A percentile compares a stretch with the other conserved stretches of the same genome.
These are phyloP conservation scores for Siniperca obscura DNA, from an alignment of 2,797 vertebrate genomes.

Conservation along the genomic window DNA sequence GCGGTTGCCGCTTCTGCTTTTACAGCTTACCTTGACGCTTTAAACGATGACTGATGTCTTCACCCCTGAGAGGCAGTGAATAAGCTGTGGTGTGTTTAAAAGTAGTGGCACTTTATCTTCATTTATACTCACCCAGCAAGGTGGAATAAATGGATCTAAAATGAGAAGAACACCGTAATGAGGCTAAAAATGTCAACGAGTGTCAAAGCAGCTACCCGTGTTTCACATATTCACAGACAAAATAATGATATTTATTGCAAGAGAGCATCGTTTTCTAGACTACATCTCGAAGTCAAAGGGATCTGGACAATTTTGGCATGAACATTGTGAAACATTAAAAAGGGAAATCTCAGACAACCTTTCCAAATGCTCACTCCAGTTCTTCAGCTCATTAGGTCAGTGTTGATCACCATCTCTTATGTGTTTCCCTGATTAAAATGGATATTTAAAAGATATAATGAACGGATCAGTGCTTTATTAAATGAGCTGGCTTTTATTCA, in stretches of 20 bases:
- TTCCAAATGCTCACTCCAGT: background rate
- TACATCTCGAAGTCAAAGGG: constrained; percentile 38
- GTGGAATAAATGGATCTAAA: constrained; percentile 26
- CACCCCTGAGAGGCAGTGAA: background rate
- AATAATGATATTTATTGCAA: constrained; percentile 12
- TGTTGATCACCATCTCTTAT: constrained; percentile 4
- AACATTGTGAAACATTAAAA: constrained; percentile 35
- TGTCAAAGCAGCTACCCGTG: constrained; percentile 24
- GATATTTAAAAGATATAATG: constrained; percentile 35
- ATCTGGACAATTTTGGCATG: constrained; percentile 12
- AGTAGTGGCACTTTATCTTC: constrained; percentile 40
- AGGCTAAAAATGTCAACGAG: background rate
- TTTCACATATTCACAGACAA: constrained; percentile 1
- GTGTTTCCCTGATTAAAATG: constrained; percentile 12
- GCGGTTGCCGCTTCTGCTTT: constrained; percentile 33
- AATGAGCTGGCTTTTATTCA: constrained; percentile 48
- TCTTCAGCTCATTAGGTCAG: constrained; percentile 4
- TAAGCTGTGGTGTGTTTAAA: constrained; percentile 6
- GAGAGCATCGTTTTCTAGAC: background rate
- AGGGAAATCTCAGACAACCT: constrained; percentile 39
- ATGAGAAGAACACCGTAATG: background rate
- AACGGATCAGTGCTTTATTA: constrained; percentile 52
- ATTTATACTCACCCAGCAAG: constrained; percentile 5
- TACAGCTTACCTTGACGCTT: constrained; percentile 8
- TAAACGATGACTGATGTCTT: constrained; percentile 7